Evolutionary conservation across 64 coral and sea anemone genomes (phyloP).

Genomic region (Montipora capricornis): DNA sequence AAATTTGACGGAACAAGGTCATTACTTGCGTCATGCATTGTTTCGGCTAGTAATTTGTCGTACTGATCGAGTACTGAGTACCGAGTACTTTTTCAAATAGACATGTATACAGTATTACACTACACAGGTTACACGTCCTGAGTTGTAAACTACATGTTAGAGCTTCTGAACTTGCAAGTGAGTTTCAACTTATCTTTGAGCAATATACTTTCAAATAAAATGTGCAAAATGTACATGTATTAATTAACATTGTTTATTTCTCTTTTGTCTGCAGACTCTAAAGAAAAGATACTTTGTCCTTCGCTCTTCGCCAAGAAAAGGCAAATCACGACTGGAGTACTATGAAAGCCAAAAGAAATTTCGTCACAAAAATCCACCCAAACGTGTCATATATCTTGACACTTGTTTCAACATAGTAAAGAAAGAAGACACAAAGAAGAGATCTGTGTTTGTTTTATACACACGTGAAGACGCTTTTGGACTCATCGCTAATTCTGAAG

Average conservation of each 20-base stretch:
- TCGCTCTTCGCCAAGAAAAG: constrained; percentile 65
- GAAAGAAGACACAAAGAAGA: constrained; percentile 83
- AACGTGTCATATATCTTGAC: constrained; percentile 74
- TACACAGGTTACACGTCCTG: no score
- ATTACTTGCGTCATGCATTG: no score
- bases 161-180: no score
- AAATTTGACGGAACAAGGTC: no score
- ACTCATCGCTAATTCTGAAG: constrained; percentile 70
- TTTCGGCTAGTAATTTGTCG: no score
- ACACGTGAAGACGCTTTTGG: constrained; percentile 90
- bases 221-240: no score
- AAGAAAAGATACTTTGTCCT: constrained; percentile 95
- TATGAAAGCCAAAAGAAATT: constrained; percentile 95
- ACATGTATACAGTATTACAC: no score
- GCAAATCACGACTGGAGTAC: constrained; percentile 86
- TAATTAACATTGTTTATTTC: constrained; percentile 3
- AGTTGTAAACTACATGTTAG: no score
- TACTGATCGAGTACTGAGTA: no score
- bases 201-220: no score
- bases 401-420: constrained; percentile 84
- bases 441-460: constrained; percentile 85
- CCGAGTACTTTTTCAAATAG: no score
- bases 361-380: constrained; percentile 52
- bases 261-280: constrained; percentile 64
- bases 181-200: no score